Conservation (phyloP, 23 tunicate genomes). For the Pegea sp. region DNA sequence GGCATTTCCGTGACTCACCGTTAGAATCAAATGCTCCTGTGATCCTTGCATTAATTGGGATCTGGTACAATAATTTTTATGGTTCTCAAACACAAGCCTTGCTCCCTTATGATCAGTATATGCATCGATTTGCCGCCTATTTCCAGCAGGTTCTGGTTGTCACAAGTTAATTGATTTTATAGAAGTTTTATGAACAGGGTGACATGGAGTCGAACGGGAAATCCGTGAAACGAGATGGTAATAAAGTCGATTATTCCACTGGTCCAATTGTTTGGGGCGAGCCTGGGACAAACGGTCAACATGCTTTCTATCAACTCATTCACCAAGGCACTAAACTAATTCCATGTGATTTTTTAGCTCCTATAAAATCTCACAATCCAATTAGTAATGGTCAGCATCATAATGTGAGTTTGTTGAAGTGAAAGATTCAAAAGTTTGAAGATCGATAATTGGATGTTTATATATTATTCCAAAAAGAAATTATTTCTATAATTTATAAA, state of each 20-base stretch:
- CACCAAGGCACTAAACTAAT: conserved; percentile 86
- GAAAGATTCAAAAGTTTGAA: neutral
- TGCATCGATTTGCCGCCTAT: conserved; percentile 98
- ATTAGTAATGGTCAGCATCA: conserved; percentile 68
- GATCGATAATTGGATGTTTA: too few species aligned
- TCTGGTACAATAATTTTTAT: conserved; percentile 94
- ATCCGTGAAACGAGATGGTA: conserved; percentile 80
- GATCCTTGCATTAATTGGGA: conserved; percentile 58
- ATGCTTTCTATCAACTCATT: conserved; percentile 95
- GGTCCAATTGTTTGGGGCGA: conserved; percentile 99
- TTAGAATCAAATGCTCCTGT: conserved; percentile 67
- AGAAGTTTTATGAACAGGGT: conserved; percentile 27
- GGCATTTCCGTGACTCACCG: conserved; percentile 48
- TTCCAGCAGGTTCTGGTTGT: conserved; percentile 58
- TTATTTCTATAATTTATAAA: too few species aligned
- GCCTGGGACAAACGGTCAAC: conserved; percentile 99
- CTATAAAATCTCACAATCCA: conserved; percentile 75
- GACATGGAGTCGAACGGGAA: conserved; percentile 99
- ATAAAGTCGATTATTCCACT: conserved; percentile 77
- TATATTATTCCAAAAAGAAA: neutral
- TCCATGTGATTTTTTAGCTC: conserved; percentile 68
- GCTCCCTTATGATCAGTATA: conserved; percentile 94
- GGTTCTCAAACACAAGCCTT: conserved; percentile 94
- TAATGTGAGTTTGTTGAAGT: conserved; percentile 14
- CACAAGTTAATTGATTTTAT: neutral